Percentiles rank a stretch among this genome's conserved stretches.
Evolutionary conservation across 2,797 vertebrate genomes (phyloP).

Genomic region (Jordanella pulchra): DNA sequence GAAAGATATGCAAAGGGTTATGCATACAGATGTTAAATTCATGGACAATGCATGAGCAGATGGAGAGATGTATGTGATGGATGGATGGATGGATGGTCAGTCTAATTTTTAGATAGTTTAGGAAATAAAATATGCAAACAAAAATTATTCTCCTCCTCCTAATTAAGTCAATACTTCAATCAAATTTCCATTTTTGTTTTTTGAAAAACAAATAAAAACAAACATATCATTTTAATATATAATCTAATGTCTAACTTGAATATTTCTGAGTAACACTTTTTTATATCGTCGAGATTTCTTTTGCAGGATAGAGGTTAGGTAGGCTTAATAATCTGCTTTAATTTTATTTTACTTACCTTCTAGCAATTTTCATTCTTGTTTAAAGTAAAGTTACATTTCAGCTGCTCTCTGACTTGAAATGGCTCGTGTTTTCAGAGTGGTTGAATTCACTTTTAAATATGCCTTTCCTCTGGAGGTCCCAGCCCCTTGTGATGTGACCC

Average conservation of each 20-base stretch:
- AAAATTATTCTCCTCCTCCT: neutral
- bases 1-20: neutral
- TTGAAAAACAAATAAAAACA: too few species aligned
- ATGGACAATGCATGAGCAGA: neutral
- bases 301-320: neutral
- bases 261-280: too few species aligned
- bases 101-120: neutral
- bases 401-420: constrained; percentile 39
- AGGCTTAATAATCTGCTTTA: neutral
- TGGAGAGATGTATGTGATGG: neutral
- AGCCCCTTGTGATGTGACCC: constrained; percentile 73
- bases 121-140: neutral
- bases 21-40: too few species aligned
- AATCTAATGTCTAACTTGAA: neutral
- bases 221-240: neutral
- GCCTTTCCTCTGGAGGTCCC: constrained; percentile 71
- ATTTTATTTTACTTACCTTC: neutral
- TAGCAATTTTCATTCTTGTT: neutral
- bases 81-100: neutral
- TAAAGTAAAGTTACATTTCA: constrained; percentile 35
- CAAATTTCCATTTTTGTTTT: too few species aligned
- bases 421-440: constrained; percentile 51
- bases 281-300: neutral
- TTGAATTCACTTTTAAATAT: constrained; percentile 77
- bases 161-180: neutral